A percentile compares a stretch with the other conserved stretches of the same genome.
Evolutionary conservation across 2,113 vertebrate species (phyloP).

Genomic region (Xiphophorus maculatus): DNA sequence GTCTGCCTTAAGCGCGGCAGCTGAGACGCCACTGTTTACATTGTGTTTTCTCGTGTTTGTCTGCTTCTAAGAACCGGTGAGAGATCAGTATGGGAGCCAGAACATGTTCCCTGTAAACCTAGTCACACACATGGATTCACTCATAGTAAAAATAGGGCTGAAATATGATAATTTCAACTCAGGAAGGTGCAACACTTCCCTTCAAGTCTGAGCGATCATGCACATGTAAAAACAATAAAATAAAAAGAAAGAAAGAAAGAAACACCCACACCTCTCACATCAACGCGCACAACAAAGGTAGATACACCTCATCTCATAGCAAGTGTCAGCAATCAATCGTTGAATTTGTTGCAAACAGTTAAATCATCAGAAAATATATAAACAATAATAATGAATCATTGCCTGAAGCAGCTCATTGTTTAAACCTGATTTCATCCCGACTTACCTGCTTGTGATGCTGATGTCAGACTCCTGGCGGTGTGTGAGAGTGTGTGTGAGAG

Average conservation of each 20-base stretch:
- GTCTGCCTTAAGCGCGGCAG: constrained; percentile 65
- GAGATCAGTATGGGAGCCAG: constrained; percentile 43
- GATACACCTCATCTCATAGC: constrained; percentile 17
- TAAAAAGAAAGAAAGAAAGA: neutral
- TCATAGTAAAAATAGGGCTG: constrained; percentile 29
- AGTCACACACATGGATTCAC: constrained; percentile 57
- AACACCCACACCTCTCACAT: constrained; percentile 16
- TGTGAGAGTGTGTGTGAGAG: constrained; percentile 8
- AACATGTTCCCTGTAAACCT: constrained; percentile 59
- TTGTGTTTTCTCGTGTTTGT: constrained; percentile 14
- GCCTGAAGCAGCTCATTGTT: neutral
- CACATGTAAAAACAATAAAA: constrained; percentile 10
- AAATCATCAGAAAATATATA: neutral
- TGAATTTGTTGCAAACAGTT: neutral
- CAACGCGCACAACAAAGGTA: constrained; percentile 17
- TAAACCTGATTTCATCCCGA: constrained; percentile 16
- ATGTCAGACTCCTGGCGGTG: constrained; percentile 26
- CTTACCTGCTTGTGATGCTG: constrained; percentile 67
- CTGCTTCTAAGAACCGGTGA: constrained; percentile 50
- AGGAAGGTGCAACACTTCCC: constrained; percentile 20
- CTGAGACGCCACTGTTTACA: constrained; percentile 64
- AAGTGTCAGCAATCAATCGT: constrained; percentile 24
- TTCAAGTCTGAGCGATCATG: constrained; percentile 46
- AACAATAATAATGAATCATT: neutral
- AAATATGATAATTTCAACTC: constrained; percentile 31